phyloP scores from a whole-genome alignment of 1,140 invertebrate genomes.

The Prorops nasuta region DNA sequence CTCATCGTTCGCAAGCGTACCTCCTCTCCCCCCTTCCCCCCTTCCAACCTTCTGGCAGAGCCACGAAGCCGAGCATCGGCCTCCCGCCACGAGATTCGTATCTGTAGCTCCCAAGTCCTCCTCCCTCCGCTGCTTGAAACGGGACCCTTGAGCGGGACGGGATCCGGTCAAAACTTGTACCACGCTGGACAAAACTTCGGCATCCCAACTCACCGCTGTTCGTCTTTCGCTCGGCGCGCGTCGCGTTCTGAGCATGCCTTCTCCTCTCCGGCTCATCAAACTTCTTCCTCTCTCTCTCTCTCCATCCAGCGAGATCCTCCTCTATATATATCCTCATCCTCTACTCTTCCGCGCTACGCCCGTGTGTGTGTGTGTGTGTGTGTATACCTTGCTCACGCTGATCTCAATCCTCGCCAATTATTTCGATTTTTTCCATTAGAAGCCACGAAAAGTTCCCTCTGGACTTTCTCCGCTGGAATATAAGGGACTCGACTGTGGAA shows the following conservation, averaged over 20 bases:
- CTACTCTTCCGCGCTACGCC: conserved; percentile 10
- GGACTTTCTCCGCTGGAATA: too few relatives aligned
- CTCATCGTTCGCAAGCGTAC: neutral
- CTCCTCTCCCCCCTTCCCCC: neutral
- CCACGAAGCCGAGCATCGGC: conserved; percentile 10
- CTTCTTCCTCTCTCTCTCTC: conserved; percentile 12
- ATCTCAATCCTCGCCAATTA: too few relatives aligned
- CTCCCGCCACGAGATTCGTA: neutral
- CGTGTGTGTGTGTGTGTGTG: neutral
- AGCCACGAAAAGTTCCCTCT: too few relatives aligned
- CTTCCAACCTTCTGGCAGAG: neutral
- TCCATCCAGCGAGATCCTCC: too few relatives aligned
- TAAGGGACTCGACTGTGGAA: conserved; percentile 9
- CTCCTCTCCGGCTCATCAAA: too few relatives aligned
- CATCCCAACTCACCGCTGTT: conserved; percentile 23
- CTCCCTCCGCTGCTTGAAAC: conserved; percentile 33
- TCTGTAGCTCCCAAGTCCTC: too few relatives aligned
- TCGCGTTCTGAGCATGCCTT: too few relatives aligned
- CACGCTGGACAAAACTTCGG: conserved; percentile 46
- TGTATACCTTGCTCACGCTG: too few relatives aligned
- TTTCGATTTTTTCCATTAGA: too few relatives aligned
- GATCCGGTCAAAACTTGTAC: conserved; percentile 46
- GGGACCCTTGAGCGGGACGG: conserved; percentile 52
- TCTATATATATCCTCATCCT: conserved; percentile 13
- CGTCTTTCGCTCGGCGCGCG: conserved; percentile 13